phyloP scores from a whole-genome alignment of 53 echinoderm and acorn worm genomes.

The Holothuria scabra region DNA sequence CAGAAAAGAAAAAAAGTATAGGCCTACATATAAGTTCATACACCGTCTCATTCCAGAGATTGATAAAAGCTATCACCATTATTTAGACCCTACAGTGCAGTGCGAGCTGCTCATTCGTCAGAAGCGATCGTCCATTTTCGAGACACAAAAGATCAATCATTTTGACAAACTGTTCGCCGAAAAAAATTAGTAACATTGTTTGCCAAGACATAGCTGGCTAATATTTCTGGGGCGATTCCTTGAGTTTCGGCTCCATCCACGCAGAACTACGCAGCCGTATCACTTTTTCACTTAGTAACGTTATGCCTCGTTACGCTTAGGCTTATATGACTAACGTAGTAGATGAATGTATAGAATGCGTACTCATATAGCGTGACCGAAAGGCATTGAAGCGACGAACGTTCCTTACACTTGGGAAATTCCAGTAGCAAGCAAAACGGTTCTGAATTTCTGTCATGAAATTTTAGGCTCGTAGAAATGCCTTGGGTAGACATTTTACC shows the following conservation, averaged over 20 bases:
- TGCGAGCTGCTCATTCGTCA: no score
- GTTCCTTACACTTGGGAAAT: conserved; percentile 43
- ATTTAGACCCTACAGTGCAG: no score
- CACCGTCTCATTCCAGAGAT: no score
- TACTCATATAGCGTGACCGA: conserved; percentile 8
- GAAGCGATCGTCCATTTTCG: no score
- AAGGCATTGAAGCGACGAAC: conserved; percentile 14
- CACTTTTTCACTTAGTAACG: conserved; percentile 42
- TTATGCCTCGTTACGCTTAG: conserved; percentile 44
- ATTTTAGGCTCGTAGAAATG: conserved; percentile 39
- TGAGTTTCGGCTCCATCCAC: not conserved
- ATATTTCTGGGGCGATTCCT: no score
- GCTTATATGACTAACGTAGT: conserved; percentile 8
- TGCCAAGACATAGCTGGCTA: no score
- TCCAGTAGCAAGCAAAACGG: conserved; percentile 28
- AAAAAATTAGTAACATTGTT: no score
- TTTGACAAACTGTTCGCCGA: not conserved
- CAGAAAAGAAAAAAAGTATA: no score
- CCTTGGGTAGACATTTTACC: not conserved
- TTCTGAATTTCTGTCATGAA: conserved; percentile 28
- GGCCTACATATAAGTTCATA: no score
- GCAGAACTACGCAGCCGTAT: conserved; percentile 23
- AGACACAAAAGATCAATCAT: conserved; percentile 7
- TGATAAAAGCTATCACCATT: no score
- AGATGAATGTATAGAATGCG: no score